phyloP scores from a whole-genome alignment of 2,113 vertebrate species.

The Grallaria varia region DNA sequence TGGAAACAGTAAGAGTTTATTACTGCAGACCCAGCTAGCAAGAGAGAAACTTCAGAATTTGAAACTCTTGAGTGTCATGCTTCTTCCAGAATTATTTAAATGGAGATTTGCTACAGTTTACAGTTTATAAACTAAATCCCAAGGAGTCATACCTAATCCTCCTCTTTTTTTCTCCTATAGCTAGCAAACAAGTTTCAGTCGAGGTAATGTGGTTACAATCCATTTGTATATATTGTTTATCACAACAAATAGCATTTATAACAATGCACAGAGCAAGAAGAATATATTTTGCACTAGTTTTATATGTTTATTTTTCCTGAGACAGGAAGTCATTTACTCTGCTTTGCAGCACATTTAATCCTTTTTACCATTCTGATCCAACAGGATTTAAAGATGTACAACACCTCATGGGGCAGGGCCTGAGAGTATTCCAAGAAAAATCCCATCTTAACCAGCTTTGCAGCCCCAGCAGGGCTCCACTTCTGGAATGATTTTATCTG shows the following conservation, averaged over 20 bases:
- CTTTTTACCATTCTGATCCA: slow-evolving; percentile 32
- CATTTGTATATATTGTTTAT: slow-evolving; percentile 48
- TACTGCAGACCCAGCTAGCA: not conserved
- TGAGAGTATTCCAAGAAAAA: not conserved
- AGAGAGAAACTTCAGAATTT: slow-evolving; percentile 22
- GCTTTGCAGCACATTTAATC: slow-evolving; percentile 28
- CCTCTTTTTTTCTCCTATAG: not conserved
- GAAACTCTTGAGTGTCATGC: not conserved
- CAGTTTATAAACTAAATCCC: slow-evolving; percentile 58
- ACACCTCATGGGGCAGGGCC: not conserved
- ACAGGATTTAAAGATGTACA: not conserved
- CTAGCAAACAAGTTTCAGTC: not conserved
- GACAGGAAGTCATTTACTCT: slow-evolving; percentile 10
- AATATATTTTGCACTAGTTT: not conserved
- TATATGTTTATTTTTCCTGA: slow-evolving; percentile 25
- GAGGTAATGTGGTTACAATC: slow-evolving; percentile 30
- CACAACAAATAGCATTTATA: slow-evolving; percentile 43
- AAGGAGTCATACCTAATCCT: slow-evolving; percentile 50
- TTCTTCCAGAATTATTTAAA: slow-evolving; percentile 41
- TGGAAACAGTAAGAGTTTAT: not conserved
- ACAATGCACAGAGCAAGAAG: slow-evolving; percentile 12
- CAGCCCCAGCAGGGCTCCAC: not conserved
- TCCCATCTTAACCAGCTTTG: not conserved
- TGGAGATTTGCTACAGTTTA: slow-evolving; percentile 55
- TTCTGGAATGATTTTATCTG: slow-evolving; percentile 2